Conservation (phyloP, 2,113 vertebrate genomes). For the Trematocara macrostoma region DNA sequence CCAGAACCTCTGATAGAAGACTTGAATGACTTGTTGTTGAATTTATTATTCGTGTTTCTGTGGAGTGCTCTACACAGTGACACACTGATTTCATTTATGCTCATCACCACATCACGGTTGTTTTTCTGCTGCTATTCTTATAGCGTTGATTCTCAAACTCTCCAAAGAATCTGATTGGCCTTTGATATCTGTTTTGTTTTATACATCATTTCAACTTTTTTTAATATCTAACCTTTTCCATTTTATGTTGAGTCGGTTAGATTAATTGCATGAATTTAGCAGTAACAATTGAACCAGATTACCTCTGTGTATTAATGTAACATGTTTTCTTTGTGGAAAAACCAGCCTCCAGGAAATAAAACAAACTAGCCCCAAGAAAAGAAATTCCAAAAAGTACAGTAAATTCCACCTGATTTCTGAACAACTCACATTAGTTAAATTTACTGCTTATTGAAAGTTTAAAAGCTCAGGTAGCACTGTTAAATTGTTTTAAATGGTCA, state of each 20-base stretch:
- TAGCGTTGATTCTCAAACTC: neutral
- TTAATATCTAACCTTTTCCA: neutral
- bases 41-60: neutral
- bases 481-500: neutral
- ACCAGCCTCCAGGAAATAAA: neutral
- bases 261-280: neutral
- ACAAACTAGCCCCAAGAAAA: neutral
- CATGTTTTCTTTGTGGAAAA: neutral
- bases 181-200: neutral
- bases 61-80: neutral
- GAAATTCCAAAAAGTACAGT: neutral
- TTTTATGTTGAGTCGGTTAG: neutral
- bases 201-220: neutral
- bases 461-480: neutral
- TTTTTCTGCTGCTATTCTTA: neutral
- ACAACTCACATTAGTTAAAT: neutral
- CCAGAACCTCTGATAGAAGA: neutral
- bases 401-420: neutral
- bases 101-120: neutral
- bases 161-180: neutral
- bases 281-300: neutral
- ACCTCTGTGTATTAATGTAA: neutral
- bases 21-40: neutral
- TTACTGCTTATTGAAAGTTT: neutral
- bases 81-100: neutral